A percentile compares a stretch with the other conserved stretches of the same genome.
Evolutionary conservation across 2,113 vertebrate genomes (phyloP).

Genomic region (Acanthisitta chloris): DNA sequence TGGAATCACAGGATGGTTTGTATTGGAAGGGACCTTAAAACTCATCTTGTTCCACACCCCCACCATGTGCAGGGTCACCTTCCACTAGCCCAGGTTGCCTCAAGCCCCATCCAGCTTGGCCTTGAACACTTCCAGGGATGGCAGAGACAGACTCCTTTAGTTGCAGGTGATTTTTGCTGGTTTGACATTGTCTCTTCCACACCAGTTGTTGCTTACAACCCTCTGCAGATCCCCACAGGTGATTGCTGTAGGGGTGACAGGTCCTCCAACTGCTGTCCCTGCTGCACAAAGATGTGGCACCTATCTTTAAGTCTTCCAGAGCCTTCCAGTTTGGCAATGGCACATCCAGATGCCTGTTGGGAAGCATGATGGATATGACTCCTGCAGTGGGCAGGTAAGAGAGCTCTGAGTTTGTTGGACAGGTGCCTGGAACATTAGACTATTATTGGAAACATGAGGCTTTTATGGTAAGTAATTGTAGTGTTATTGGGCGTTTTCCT

Average conservation of each 20-base stretch:
- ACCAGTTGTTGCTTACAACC: accelerated
- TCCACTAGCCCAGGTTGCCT: background rate
- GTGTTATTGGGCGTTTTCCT: conserved; percentile 34
- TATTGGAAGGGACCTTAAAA: background rate
- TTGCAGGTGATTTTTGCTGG: background rate
- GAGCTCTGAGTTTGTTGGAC: background rate
- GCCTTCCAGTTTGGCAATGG: background rate
- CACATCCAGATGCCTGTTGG: background rate
- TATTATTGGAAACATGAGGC: conserved; percentile 36
- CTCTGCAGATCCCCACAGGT: background rate
- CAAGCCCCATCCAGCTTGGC: background rate
- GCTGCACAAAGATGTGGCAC: background rate
- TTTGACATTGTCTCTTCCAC: accelerated
- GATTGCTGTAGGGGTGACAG: background rate
- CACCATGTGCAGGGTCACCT: background rate
- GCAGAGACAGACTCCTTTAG: too few relatives aligned
- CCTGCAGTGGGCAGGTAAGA: conserved; percentile 21
- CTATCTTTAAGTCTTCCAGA: background rate
- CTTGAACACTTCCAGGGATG: background rate
- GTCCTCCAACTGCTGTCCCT: background rate
- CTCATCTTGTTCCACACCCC: too few relatives aligned
- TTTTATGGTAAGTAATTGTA: conserved; percentile 61
- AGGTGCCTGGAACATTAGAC: conserved; percentile 44
- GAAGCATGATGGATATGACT: background rate
- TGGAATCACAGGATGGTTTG: background rate